These are phyloP conservation scores for Bursaphelenchus mucronatus DNA, from an alignment of 1,140 invertebrate genomes.

Conservation along the genomic window DNA sequence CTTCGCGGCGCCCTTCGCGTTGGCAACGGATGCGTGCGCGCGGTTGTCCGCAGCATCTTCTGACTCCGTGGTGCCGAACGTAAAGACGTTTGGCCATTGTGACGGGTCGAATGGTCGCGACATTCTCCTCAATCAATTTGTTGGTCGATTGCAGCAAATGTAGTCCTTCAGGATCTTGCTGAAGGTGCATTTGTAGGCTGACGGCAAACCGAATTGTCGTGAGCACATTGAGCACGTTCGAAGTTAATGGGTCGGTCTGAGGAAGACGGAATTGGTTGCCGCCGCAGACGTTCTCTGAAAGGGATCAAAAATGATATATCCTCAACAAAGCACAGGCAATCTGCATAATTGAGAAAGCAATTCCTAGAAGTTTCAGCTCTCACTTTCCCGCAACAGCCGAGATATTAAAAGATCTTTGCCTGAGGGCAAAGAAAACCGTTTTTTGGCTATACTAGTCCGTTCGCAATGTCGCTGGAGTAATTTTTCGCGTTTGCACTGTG, in stretches of 20 bases:
- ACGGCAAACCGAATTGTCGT: slow-evolving; percentile 17
- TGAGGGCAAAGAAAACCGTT: too few relatives aligned
- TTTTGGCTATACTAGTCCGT: too few relatives aligned
- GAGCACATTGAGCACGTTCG: slow-evolving; percentile 30
- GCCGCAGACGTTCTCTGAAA: slow-evolving; percentile 30
- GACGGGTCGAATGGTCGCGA: slow-evolving; percentile 11
- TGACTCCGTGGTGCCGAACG: slow-evolving; percentile 7
- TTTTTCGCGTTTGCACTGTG: too few relatives aligned
- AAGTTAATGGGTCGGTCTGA: slow-evolving; percentile 14
- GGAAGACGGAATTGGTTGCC: slow-evolving; percentile 27
- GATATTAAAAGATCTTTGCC: too few relatives aligned
- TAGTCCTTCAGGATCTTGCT: slow-evolving; percentile 43
- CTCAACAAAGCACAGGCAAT: too few relatives aligned
- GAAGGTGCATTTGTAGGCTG: slow-evolving; percentile 34
- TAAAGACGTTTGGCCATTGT: background rate
- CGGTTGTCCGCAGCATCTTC: slow-evolving; percentile 5
- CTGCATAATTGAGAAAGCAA: too few relatives aligned
- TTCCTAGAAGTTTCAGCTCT: too few relatives aligned
- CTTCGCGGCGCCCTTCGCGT: background rate
- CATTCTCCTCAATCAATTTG: slow-evolving; percentile 4
- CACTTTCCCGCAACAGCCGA: too few relatives aligned
- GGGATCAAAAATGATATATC: background rate
- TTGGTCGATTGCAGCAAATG: slow-evolving; percentile 42
- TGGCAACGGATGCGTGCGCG: slow-evolving; percentile 3
- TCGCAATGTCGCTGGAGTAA: too few relatives aligned